Evolutionary conservation across 2,113 vertebrate genomes (phyloP).

Genomic region (Labeo catla): DNA sequence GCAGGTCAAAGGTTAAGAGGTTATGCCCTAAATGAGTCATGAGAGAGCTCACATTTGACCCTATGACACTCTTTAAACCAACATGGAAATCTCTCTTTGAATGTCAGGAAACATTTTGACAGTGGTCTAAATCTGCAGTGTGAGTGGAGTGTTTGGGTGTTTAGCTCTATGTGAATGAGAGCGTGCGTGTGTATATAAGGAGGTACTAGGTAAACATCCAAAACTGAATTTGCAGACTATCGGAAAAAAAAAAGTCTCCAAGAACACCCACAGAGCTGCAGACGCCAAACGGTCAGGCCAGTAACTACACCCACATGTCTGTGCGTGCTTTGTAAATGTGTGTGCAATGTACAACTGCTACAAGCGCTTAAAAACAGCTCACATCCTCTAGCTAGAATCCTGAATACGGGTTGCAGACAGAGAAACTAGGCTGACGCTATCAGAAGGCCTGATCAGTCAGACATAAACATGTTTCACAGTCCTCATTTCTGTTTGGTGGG

Average conservation of each 20-base stretch:
- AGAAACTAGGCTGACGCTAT: constrained; percentile 8
- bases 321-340: not conserved
- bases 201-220: constrained; percentile 57
- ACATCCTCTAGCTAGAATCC: not conserved
- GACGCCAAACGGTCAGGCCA: constrained; percentile 26
- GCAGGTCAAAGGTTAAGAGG: constrained; percentile 22
- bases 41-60: constrained; percentile 28
- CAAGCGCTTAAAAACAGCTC: not conserved
- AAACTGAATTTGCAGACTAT: constrained; percentile 39
- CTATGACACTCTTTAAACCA: constrained; percentile 3
- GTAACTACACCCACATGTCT: constrained; percentile 33
- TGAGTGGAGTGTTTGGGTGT: constrained; percentile 31
- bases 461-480: constrained; percentile 27
- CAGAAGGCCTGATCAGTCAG: constrained; percentile 9
- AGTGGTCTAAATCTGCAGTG: constrained; percentile 1
- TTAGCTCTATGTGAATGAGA: constrained; percentile 22
- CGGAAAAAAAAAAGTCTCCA: not conserved
- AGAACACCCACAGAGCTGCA: constrained; percentile 38
- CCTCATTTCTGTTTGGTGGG: not conserved
- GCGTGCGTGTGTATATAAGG: constrained; percentile 56
- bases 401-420: not conserved
- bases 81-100: not conserved
- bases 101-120: not conserved
- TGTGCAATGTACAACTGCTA: constrained; percentile 12
- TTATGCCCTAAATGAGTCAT: not conserved